Percentiles rank a stretch among this genome's conserved stretches.
Conservation (phyloP, 2,797 vertebrate genomes). For the Takifugu ocellatus region DNA sequence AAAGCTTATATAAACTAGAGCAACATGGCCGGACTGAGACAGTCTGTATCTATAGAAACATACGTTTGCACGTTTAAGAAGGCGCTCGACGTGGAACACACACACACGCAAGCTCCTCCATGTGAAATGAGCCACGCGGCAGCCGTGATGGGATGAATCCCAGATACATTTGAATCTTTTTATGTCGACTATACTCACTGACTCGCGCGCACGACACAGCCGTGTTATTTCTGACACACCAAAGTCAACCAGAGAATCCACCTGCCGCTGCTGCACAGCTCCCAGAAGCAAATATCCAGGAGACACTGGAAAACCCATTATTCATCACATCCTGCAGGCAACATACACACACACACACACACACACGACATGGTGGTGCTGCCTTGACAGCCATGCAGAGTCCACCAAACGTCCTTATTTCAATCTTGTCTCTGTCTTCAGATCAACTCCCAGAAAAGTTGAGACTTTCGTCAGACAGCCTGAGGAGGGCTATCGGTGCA, state of each 20-base stretch:
- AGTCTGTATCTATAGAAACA: conserved; percentile 8
- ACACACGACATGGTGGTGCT: conserved; percentile 18
- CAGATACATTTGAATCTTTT: conserved; percentile 23
- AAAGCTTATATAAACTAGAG: neutral
- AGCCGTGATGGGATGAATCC: conserved; percentile 18
- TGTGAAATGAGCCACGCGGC: neutral
- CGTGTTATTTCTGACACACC: conserved; percentile 27
- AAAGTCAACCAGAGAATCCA: conserved; percentile 41
- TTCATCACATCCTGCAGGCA: conserved; percentile 49
- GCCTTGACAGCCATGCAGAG: conserved; percentile 29
- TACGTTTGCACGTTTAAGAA: conserved; percentile 21
- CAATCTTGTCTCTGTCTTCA: conserved; percentile 23
- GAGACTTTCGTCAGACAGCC: conserved; percentile 11
- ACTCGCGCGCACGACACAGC: conserved; percentile 13
- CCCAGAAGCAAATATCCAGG: conserved; percentile 48
- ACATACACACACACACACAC: neutral
- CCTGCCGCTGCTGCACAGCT: conserved; percentile 43
- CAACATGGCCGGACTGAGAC: neutral
- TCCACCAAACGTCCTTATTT: conserved; percentile 43
- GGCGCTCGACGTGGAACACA: neutral
- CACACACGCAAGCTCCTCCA: neutral
- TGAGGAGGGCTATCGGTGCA: neutral
- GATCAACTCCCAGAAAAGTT: conserved; percentile 10
- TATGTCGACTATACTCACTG: conserved; percentile 8
- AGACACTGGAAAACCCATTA: conserved; percentile 57